Conservation (phyloP, 2,113 vertebrate genomes). For the Reinhardtius hippoglossoides region DNA sequence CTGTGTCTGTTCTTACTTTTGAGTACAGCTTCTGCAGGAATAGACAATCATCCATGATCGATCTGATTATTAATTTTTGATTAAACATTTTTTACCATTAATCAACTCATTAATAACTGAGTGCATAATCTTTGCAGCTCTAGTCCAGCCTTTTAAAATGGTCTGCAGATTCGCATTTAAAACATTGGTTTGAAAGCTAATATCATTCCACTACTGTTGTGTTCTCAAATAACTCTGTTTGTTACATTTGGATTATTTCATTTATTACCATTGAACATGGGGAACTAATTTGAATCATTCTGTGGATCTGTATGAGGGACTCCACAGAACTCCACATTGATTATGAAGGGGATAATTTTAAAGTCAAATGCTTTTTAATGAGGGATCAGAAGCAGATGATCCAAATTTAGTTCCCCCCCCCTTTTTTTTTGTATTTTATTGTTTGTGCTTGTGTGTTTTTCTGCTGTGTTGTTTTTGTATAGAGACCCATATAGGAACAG, state of each 20-base stretch:
- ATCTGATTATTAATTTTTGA: not conserved
- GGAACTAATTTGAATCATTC: too few species aligned
- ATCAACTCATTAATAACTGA: not conserved
- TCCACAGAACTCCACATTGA: too few species aligned
- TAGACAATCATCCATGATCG: not conserved
- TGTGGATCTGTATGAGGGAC: too few species aligned
- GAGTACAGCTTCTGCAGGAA: not conserved
- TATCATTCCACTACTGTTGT: not conserved
- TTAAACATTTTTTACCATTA: not conserved
- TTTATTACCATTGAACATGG: not conserved
- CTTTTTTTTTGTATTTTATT: too few species aligned
- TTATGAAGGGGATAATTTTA: too few species aligned
- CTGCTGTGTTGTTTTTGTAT: too few species aligned
- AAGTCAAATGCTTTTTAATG: too few species aligned
- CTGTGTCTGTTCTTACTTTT: too few species aligned
- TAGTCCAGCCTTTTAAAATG: not conserved
- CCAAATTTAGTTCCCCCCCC: too few species aligned
- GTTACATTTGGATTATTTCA: not conserved
- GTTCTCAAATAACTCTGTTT: not conserved
- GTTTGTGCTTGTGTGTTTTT: too few species aligned
- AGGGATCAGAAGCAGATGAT: too few species aligned
- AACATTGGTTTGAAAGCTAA: not conserved
- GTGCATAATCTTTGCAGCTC: not conserved
- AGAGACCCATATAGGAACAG: too few species aligned
- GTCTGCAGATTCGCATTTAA: not conserved